Base-by-base conservation (phyloP, 2,113 vertebrate species). In the Danio rerio region DNA sequence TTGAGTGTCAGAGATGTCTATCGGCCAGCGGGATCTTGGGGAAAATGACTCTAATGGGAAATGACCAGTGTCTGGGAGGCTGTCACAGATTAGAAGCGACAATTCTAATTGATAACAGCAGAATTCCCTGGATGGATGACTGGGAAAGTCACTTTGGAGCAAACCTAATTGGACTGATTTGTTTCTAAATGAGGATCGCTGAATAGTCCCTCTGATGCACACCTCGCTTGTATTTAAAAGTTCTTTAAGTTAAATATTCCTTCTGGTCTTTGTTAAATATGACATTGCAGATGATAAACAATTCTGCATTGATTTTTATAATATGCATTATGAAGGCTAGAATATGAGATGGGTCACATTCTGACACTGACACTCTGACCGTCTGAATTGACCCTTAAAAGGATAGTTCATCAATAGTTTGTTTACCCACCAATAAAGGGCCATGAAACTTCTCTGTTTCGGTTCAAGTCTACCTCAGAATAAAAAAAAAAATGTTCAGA, bases 141-240 rank as follows among this genome's bases (percentile, higher is more conserved):
- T 93, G 92, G 95, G 94, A 96, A 92, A 94, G 95, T 96, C 96
- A 97, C 95, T 97, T 96, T 96, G 94, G 92, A 94, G 93, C 93
- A 94, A 96, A 95, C 18, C 94, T 96, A 96, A 96, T 97, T 97
- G 95, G 94, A 96, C 95, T 94, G 95, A 96, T 95, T 95, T 96
- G 94, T 94, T 94, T 96, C 88, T 86, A 86, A 92, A 91, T 85
- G 89, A 87, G 89, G 90, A 89, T 88, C 85, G 68, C 83, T 74
- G 86, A 86, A 87, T 90, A 87, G 89, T 88, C 87, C 53, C 82
- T 75, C 82, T 85, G 80, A 89, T 88, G 86, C 80, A 71, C 81
- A 75, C 55, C 61, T 81, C 71, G 49, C 62, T 75, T 52, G 68
- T 49, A 78, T 58, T 82, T 69, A 59, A 58, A 69, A 47, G 47